These are phyloP conservation scores for Callinectes sapidus DNA, from an alignment of 2,888 invertebrate species.

Conservation along the genomic window DNA sequence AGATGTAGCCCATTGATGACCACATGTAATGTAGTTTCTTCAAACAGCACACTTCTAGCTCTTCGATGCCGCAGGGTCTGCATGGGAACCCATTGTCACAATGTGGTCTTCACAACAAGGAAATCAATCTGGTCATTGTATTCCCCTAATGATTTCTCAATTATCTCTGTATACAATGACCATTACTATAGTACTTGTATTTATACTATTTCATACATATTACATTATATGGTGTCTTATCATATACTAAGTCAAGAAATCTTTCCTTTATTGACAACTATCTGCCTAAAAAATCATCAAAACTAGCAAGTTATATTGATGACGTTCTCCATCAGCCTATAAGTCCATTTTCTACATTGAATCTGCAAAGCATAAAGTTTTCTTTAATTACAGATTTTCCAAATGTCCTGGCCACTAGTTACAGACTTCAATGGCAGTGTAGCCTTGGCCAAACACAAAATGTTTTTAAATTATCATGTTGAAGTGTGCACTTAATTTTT, in stretches of 20 bases:
- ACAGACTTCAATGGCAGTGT: too few species aligned
- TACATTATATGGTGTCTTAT: not conserved
- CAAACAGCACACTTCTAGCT: constrained; percentile 70
- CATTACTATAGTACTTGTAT: not conserved
- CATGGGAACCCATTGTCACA: constrained; percentile 66
- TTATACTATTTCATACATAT: not conserved
- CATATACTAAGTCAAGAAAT: not conserved
- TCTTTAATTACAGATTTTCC: not conserved
- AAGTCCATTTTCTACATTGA: not conserved
- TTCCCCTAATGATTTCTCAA: not conserved
- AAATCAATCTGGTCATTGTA: constrained; percentile 22
- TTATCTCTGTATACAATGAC: not conserved
- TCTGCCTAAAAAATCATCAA: not conserved
- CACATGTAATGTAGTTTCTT: constrained; percentile 69
- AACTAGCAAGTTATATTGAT: not conserved
- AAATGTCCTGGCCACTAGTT: not conserved
- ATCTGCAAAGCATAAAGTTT: not conserved
- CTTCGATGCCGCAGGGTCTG: constrained; percentile 67
- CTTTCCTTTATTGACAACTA: not conserved
- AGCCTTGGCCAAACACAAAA: too few species aligned
- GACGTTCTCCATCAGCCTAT: not conserved
- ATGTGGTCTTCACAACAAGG: constrained; percentile 40
- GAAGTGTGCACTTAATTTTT: not conserved
- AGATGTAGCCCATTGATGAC: constrained; percentile 71
- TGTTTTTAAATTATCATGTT: not conserved